These are phyloP conservation scores for Hippocampus mohnikei DNA, from an alignment of 2,113 vertebrate genomes.

Conservation along the genomic window DNA sequence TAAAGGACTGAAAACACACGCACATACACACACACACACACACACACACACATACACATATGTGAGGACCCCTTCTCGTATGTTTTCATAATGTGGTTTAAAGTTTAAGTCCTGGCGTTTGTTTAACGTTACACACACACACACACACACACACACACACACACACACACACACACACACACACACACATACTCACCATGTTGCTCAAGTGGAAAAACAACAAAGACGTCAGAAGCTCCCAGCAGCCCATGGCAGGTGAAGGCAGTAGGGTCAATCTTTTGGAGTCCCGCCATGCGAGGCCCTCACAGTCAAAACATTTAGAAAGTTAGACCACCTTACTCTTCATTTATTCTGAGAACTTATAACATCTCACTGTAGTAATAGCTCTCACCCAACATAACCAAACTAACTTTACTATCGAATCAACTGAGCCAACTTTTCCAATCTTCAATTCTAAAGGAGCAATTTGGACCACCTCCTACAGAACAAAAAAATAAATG, in stretches of 20 bases:
- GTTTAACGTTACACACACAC: slow-evolving; percentile 45
- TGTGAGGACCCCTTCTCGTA: slow-evolving; percentile 26
- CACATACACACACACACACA: slow-evolving; percentile 12
- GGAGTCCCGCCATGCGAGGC: not conserved
- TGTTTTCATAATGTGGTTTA: slow-evolving; percentile 62
- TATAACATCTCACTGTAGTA: no score
- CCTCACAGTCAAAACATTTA: not conserved
- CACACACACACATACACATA: not conserved
- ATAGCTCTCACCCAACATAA: not conserved
- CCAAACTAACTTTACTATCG: not conserved
- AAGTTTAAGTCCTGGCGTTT: slow-evolving; percentile 56
- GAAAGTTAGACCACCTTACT: not conserved
- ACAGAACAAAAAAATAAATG: no score
- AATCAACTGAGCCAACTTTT: not conserved
- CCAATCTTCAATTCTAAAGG: no score
- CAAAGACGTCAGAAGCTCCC: slow-evolving; percentile 38
- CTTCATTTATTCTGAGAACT: not conserved
- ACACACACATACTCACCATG: slow-evolving; percentile 29
- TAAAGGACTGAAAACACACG: not conserved
- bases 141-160: slow-evolving; percentile 27
- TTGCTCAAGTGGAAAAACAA: slow-evolving; percentile 43
- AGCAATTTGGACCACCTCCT: no score
- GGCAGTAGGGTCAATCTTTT: slow-evolving; percentile 14
- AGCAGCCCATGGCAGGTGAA: slow-evolving; percentile 47
- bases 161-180: slow-evolving; percentile 12